Base-by-base conservation (phyloP, 2,888 invertebrate genomes). In the Oscheius sp. region DNA sequence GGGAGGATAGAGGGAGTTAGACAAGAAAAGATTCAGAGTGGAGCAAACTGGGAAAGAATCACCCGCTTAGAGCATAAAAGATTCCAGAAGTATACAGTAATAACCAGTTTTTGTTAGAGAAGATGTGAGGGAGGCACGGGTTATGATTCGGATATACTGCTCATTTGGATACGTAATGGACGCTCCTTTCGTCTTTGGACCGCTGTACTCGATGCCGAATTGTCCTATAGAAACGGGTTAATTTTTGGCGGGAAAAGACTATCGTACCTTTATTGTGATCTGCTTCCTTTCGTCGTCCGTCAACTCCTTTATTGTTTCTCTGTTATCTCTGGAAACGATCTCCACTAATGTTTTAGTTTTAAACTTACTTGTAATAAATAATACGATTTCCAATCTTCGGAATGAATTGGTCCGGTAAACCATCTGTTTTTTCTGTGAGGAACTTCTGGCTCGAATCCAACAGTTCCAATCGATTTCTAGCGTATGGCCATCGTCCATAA, bases 111-210 rank as follows among this genome's bases (percentile, higher is more conserved):
- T n/a, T n/a, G n/a, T n/a, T n/a, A n/a, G n/a, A n/a, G n/a, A n/a
- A n/a, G n/a, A n/a, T n/a, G n/a, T n/a, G n/a, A n/a, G n/a, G n/a
- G n/a, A n/a, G n/a, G n/a, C n/a, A n/a, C n/a, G n/a, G n/a, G 37
- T 23, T 63, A 79, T 6, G 72, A 46, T 42, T 84, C 83, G 25
- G 80, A 76, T 52, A 82, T 71, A 52, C 76, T 78, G 63, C 75
- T 75, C 79, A 84, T 77, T 61, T 84, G 81, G 61, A 83, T 84
- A 29, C 82, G 77, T 17, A 84, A 75, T 2, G 83, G 83, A 5
- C 82, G 70, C 57, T 84, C 83, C 53, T 74, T 75, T 10, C 76
- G 64, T 2, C 78, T 65, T 48, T 57, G 71, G 20, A 58, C 58
- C 6, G 57, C 65, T 2, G 69, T 61, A 34, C 42, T 63, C 17